These are phyloP conservation scores for Microtus oregoni DNA, from an alignment of 2,113 vertebrate genomes.

Conservation along the genomic window DNA sequence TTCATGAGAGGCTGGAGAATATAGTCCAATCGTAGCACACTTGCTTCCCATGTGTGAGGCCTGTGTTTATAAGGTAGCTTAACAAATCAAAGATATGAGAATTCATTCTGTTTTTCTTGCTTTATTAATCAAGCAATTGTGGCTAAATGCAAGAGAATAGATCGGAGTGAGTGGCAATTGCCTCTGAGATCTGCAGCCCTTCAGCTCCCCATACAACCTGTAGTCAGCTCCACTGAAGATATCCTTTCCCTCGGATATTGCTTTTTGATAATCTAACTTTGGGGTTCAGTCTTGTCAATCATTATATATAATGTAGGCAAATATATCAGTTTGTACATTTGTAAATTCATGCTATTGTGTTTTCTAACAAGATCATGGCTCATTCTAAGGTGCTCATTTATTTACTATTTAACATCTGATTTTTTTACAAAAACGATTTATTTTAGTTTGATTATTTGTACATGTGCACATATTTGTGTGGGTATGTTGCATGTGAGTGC, in stretches of 20 bases:
- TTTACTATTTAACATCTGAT: background rate
- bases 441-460: background rate
- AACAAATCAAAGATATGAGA: background rate
- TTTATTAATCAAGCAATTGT: background rate
- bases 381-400: background rate
- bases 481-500: background rate
- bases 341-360: background rate
- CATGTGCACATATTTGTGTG: background rate
- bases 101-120: background rate
- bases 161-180: fast-evolving
- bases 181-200: background rate
- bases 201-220: background rate
- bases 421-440: background rate
- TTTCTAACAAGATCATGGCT: background rate
- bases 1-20: background rate
- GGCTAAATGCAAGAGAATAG: background rate
- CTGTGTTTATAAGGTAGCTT: background rate
- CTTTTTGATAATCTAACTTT: too few relatives aligned
- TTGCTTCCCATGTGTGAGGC: background rate
- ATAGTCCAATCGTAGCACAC: background rate
- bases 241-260: too few relatives aligned
- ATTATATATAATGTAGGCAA: background rate
- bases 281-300: background rate
- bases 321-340: background rate
- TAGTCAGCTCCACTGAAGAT: background rate